These are phyloP conservation scores for Sebastes trivittatus DNA, from an alignment of 2,797 vertebrate genomes.

Conservation along the genomic window DNA sequence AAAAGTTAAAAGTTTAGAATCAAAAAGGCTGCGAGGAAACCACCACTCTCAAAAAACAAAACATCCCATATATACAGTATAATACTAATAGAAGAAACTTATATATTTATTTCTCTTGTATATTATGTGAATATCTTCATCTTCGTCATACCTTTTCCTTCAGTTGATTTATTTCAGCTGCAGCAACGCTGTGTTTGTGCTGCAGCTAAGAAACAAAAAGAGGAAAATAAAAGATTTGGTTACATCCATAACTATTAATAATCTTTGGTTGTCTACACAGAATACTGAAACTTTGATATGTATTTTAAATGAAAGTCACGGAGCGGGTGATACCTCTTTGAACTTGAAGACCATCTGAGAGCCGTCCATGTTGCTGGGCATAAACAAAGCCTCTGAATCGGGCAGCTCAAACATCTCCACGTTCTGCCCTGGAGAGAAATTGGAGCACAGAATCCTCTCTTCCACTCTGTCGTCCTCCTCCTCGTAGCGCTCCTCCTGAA, in stretches of 20 bases:
- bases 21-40: neutral
- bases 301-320: neutral
- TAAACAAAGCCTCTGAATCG: slow-evolving; percentile 86
- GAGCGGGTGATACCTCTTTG: slow-evolving; percentile 85
- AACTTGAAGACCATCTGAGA: slow-evolving; percentile 89
- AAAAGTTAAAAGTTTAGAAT: neutral
- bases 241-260: neutral
- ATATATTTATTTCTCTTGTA: neutral
- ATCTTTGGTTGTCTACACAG: neutral
- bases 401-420: slow-evolving; percentile 90
- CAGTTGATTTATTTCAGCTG: slow-evolving; percentile 87
- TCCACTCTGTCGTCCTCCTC: slow-evolving; percentile 79
- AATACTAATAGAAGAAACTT: neutral
- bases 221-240: slow-evolving; percentile 9
- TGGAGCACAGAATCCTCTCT: slow-evolving; percentile 85
- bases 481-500: slow-evolving; percentile 90
- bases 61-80: neutral
- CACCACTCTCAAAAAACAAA: neutral
- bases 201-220: slow-evolving; percentile 82
- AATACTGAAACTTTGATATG: neutral
- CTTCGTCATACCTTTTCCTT: slow-evolving; percentile 84
- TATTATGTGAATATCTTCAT: neutral
- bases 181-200: slow-evolving; percentile 86
- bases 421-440: slow-evolving; percentile 82
- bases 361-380: slow-evolving; percentile 88